phyloP scores from a whole-genome alignment of 30 jellyfish, hydroid and myxozoan species.

The Clytia hemisphaerica region DNA sequence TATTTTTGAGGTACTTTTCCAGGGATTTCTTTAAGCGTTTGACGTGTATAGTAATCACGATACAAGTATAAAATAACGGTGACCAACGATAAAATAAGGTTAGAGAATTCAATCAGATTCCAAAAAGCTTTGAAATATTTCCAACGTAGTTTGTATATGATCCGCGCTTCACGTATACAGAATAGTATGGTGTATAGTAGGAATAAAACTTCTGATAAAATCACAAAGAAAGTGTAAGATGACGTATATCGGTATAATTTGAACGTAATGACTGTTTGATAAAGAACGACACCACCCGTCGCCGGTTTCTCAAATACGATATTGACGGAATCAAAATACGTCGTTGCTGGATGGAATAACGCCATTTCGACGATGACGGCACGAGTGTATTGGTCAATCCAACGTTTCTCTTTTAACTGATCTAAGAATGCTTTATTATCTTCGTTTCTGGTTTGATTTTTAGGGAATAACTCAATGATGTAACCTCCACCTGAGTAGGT shows the following conservation, averaged over 20 bases:
- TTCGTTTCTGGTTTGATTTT: conserved; percentile 63
- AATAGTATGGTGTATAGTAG: conserved; percentile 52
- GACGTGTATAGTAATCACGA: conserved; percentile 57
- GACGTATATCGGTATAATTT: conserved; percentile 80
- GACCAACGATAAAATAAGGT: conserved; percentile 57
- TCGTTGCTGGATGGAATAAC: conserved; percentile 75
- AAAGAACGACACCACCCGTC: conserved; percentile 86
- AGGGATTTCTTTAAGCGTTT: conserved; percentile 57
- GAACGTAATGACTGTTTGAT: conserved; percentile 70
- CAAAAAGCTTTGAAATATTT: conserved; percentile 75
- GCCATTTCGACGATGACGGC: conserved; percentile 83
- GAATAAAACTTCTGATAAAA: conserved; percentile 74
- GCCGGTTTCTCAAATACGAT: conserved; percentile 86
- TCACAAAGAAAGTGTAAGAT: conserved; percentile 59
- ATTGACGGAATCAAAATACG: conserved; percentile 70
- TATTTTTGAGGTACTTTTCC: conserved; percentile 58
- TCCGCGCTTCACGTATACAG: conserved; percentile 64
- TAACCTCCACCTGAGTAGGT: conserved; percentile 96
- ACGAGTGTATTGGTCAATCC: conserved; percentile 95
- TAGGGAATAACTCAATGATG: conserved; percentile 80
- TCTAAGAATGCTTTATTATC: conserved; percentile 38
- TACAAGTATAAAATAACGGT: conserved; percentile 85
- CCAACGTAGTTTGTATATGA: conserved; percentile 31
- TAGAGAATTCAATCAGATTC: conserved; percentile 71
- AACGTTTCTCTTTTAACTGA: conserved; percentile 37